A percentile compares a stretch with the other conserved stretches of the same genome.
Conservation (phyloP, 2,888 invertebrate genomes). For the Rhodophaea formosa region DNA sequence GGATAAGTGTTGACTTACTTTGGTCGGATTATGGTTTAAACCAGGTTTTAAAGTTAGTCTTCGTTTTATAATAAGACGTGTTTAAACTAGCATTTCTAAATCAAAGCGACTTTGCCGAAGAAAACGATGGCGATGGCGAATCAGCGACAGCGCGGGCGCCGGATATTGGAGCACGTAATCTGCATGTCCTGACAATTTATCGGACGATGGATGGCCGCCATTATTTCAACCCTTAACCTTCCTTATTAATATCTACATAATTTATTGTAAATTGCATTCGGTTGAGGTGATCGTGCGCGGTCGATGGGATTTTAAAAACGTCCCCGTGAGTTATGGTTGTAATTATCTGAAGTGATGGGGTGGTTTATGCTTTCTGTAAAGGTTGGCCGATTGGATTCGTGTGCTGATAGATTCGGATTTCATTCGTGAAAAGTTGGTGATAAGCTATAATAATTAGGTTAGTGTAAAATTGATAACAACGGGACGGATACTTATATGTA, state of each 20-base stretch:
- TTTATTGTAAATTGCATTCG: constrained; percentile 81
- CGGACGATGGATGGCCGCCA: constrained; percentile 76
- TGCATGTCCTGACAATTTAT: constrained; percentile 79
- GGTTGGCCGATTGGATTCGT: background rate
- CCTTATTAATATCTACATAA: constrained; percentile 80
- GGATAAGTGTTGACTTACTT: no score
- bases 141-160: constrained; percentile 31
- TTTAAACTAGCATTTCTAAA: no score
- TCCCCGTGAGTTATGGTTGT: constrained; percentile 26
- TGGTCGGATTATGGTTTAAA: no score
- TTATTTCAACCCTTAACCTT: constrained; percentile 78
- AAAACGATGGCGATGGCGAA: background rate
- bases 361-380: constrained; percentile 25
- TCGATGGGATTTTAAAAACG: constrained; percentile 30
- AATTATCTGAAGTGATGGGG: constrained; percentile 25
- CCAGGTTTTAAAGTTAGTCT: no score
- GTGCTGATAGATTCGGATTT: background rate
- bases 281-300: constrained; percentile 65
- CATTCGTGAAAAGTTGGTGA: background rate
- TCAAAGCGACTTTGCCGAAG: no score
- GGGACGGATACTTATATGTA: no score
- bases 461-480: no score
- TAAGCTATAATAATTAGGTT: no score
- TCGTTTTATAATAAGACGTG: no score
- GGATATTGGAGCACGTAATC: constrained; percentile 81